phyloP scores from a whole-genome alignment of 2,888 invertebrate species.

The Drosophila leonis region DNA sequence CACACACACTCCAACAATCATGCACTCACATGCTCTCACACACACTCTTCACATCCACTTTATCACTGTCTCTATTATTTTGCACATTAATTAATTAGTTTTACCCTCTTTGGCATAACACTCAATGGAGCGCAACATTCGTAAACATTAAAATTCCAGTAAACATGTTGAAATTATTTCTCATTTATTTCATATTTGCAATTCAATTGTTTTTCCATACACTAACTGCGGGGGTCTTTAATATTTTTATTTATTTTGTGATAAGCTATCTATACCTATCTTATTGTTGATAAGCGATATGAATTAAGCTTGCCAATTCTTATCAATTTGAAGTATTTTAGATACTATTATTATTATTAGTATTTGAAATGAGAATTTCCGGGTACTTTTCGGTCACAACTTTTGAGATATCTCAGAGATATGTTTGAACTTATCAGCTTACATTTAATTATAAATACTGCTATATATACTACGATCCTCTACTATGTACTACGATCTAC shows the following conservation, averaged over 20 bases:
- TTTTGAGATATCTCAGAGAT: not conserved
- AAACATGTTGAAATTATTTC: constrained; percentile 3
- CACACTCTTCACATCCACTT: not conserved
- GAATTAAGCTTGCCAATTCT: not conserved
- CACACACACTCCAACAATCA: not conserved
- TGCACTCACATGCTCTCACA: not conserved
- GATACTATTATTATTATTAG: too few relatives aligned
- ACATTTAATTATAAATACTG: too few relatives aligned
- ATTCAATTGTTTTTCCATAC: not conserved
- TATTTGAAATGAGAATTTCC: too few relatives aligned
- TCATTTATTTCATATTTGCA: constrained; percentile 1
- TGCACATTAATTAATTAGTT: constrained; percentile 45
- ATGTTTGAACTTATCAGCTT: not conserved
- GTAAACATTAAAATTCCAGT: constrained; percentile 22
- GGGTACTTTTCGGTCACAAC: too few relatives aligned
- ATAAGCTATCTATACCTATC: not conserved
- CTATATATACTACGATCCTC: not conserved
- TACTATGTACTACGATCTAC: not conserved
- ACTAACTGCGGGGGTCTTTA: not conserved
- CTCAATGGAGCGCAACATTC: constrained; percentile 26
- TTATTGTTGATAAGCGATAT: not conserved
- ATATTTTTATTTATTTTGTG: not conserved
- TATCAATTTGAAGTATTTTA: not conserved
- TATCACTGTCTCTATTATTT: constrained; percentile 24
- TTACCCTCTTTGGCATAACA: constrained; percentile 9